Conservation (phyloP, 1,140 invertebrate genomes). For the Euura saliciscinereae region DNA sequence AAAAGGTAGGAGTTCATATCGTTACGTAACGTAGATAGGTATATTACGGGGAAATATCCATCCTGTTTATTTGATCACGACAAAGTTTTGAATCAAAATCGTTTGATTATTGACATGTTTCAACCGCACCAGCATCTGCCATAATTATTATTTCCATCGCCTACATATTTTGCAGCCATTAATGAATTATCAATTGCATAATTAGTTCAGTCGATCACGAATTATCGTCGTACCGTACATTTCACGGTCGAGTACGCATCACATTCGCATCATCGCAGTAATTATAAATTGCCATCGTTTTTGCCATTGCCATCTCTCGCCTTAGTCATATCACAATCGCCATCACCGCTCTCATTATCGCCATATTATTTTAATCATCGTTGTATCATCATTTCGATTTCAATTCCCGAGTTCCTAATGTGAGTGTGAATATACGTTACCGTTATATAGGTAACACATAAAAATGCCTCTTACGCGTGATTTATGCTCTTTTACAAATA, state of each 20-base stretch:
- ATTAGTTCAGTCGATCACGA: neutral
- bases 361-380: neutral
- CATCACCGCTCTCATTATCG: constrained; percentile 2
- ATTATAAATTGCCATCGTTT: neutral
- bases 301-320: neutral
- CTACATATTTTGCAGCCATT: neutral
- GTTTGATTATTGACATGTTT: neutral
- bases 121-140: neutral
- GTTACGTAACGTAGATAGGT: no score
- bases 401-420: no score
- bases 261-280: no score
- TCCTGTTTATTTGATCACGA: no score
- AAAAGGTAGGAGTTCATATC: no score
- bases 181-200: neutral
- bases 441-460: no score
- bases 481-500: no score
- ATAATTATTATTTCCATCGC: neutral
- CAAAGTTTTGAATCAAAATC: neutral
- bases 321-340: neutral
- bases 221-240: no score
- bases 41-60: no score
- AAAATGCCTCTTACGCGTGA: no score
- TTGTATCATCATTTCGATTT: neutral
- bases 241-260: no score
- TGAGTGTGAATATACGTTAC: no score